Base-by-base conservation (phyloP, 2,113 vertebrate species). In the Sebastes schlegelii region DNA sequence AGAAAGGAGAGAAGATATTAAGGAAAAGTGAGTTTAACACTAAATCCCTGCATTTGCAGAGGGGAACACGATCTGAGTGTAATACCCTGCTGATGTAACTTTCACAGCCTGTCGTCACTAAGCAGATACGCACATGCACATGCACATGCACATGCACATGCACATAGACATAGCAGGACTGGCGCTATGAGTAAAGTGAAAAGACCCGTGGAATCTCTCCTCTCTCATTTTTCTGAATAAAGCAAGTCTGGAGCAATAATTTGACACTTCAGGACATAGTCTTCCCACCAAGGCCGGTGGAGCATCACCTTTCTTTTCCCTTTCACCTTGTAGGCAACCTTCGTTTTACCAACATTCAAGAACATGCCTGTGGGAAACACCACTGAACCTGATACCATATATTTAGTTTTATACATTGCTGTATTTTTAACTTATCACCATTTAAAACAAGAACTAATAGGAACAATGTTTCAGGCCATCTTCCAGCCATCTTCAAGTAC, bases 71-170 rank as follows among this genome's bases (percentile, higher is more conserved):
- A 71, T 82, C 61, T 54, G 75, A 85, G 16, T 12, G 61, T 43
- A 78, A 83, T 66, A 64, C 62, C 57, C 66, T 4, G 70, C 69
- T 77, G 75, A 85, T 80, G 79, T 74, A 48, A 64, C 70, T 77
- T 74, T 68, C 89, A 26, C 74, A 79, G 83, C 79, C 66, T 86
- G 58, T 77, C 42, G 74, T 88, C 77, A 21, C 79, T 5, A 23
- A 78, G 79, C 72, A 40, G 55, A 74, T 68, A 69, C 46, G 10
- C 51, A 54, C 17, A 60, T 12, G 6, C 19, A 57, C 65, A 4
- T 12, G n/a, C 2, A 62, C 55, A 6, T 62, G 10, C 51, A 54
- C 17, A 60, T 12, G 6, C 19, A 57, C 65, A 4, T 12, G n/a
- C 2, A 62, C 55, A 6, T 62, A 61, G 23, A 7, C 34, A 34